Conservation (phyloP, 2,888 invertebrate species). For the Holacanthella duospinosa region DNA sequence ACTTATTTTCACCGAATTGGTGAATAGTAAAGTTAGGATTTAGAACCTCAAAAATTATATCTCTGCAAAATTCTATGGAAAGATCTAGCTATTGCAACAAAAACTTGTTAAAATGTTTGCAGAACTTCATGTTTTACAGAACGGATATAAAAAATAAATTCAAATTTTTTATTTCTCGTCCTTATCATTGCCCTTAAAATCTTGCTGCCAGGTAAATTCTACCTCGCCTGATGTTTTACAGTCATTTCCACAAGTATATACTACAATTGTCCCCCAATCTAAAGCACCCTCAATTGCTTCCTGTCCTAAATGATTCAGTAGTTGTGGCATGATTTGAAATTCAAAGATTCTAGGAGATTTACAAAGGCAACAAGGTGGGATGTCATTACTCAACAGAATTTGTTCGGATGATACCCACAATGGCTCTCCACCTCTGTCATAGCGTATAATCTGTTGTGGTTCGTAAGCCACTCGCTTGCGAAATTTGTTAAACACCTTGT, state of each 20-base stretch:
- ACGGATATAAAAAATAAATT: too few species aligned
- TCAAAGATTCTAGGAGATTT: slow-evolving; percentile 70
- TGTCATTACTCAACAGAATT: slow-evolving; percentile 43
- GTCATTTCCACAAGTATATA: slow-evolving; percentile 75
- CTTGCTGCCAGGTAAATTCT: slow-evolving; percentile 79
- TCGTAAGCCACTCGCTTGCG: slow-evolving; percentile 56
- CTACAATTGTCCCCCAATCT: slow-evolving; percentile 80
- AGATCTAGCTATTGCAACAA: too few species aligned
- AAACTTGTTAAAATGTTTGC: too few species aligned
- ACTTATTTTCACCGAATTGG: too few species aligned
- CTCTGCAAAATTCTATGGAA: too few species aligned
- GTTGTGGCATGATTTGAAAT: slow-evolving; percentile 79
- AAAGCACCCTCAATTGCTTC: slow-evolving; percentile 53
- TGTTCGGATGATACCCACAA: slow-evolving; percentile 67
- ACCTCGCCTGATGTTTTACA: slow-evolving; percentile 60
- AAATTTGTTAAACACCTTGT: slow-evolving; percentile 68
- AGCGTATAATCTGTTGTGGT: slow-evolving; percentile 73
- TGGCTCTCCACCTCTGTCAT: slow-evolving; percentile 64
- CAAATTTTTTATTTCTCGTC: not conserved
- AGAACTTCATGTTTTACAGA: too few species aligned
- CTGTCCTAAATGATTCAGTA: slow-evolving; percentile 58
- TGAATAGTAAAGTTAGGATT: too few species aligned
- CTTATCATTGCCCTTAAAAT: slow-evolving; percentile 45
- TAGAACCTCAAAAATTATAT: too few species aligned
- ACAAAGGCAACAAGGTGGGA: slow-evolving; percentile 68